Evolutionary conservation across 2,797 vertebrate species (phyloP).

Genomic region (Hippocampus kuda): DNA sequence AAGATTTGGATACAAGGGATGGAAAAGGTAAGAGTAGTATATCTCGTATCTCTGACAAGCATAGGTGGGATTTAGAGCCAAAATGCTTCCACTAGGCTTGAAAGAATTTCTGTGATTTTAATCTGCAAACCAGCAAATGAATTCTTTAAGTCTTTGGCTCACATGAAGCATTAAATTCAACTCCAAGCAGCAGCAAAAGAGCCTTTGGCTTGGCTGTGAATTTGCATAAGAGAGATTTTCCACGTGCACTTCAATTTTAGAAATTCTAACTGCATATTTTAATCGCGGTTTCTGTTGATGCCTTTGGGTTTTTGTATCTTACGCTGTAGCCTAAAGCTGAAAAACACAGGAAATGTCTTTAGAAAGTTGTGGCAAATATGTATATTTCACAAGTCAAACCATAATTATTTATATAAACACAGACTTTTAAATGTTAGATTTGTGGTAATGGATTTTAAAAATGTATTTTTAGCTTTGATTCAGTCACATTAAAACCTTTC

Average conservation of each 20-base stretch:
- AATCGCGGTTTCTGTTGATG: slow-evolving; percentile 54
- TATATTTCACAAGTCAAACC: slow-evolving; percentile 39
- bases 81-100: slow-evolving; percentile 56
- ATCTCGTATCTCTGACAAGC: slow-evolving; percentile 58
- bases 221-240: slow-evolving; percentile 49
- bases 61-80: slow-evolving; percentile 44
- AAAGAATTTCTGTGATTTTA: slow-evolving; percentile 67
- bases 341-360: slow-evolving; percentile 48
- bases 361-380: slow-evolving; percentile 40
- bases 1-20: slow-evolving; percentile 41
- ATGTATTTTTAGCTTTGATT: slow-evolving; percentile 16
- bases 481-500: slow-evolving; percentile 8
- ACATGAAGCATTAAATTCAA: slow-evolving; percentile 66
- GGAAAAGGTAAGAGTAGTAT: slow-evolving; percentile 42
- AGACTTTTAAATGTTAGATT: slow-evolving; percentile 34
- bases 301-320: slow-evolving; percentile 54
- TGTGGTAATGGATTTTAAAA: slow-evolving; percentile 42
- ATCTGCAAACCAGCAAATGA: slow-evolving; percentile 38
- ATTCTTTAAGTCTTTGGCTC: slow-evolving; percentile 54
- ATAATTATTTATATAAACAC: slow-evolving; percentile 36
- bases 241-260: slow-evolving; percentile 34
- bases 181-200: slow-evolving; percentile 57
- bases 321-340: slow-evolving; percentile 36
- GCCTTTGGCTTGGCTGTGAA: slow-evolving; percentile 55
- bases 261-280: slow-evolving; percentile 49